These are phyloP conservation scores for Sepioteuthis lessoniana DNA, from an alignment of 2,888 invertebrate genomes.

Conservation along the genomic window DNA sequence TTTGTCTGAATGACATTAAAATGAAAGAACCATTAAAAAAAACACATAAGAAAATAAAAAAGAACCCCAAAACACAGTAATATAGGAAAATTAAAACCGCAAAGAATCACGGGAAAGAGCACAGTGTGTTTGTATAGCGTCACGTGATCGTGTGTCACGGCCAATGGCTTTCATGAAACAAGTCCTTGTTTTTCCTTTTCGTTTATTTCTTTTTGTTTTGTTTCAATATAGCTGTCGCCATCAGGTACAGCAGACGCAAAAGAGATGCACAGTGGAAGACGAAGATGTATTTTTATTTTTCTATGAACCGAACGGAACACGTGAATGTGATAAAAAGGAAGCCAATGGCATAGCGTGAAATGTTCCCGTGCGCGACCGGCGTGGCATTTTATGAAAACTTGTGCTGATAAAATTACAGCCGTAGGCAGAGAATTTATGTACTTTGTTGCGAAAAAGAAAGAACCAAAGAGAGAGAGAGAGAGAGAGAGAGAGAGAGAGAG, in stretches of 20 bases:
- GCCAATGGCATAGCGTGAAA: not conserved
- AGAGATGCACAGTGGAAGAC: not conserved
- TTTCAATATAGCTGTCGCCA: not conserved
- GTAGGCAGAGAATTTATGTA: not conserved
- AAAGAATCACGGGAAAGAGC: not conserved
- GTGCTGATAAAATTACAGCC: not conserved
- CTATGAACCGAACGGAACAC: not conserved
- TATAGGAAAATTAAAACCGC: not conserved
- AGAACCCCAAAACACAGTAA: too few relatives aligned
- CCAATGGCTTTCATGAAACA: not conserved
- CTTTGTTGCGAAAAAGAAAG: not conserved
- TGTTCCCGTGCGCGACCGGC: not conserved
- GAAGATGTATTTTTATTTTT: not conserved
- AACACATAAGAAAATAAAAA: too few relatives aligned
- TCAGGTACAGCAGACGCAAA: not conserved
- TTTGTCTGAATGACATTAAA: not conserved
- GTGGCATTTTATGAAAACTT: not conserved
- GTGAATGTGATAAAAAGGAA: not conserved
- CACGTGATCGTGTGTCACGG: not conserved
- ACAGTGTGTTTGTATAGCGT: not conserved
- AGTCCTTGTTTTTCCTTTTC: not conserved
- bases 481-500: not conserved
- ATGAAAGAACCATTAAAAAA: too few relatives aligned
- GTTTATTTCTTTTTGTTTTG: not conserved
- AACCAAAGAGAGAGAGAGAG: not conserved